Evolutionary conservation across 2,888 invertebrate genomes (phyloP).

Genomic region (Lithophane semibrunnea): DNA sequence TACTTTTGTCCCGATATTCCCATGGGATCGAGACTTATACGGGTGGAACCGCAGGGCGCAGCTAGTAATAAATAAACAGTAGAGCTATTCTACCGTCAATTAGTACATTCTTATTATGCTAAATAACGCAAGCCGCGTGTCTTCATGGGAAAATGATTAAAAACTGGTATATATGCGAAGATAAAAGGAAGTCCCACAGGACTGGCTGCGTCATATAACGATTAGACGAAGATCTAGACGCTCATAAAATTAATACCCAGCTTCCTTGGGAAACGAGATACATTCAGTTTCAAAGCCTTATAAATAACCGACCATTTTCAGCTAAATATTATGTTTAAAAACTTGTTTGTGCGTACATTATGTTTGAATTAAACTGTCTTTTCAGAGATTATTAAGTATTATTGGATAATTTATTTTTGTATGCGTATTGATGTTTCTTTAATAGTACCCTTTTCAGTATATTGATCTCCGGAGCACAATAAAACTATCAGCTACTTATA

Average conservation of each 20-base stretch:
- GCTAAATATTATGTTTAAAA: constrained; percentile 16
- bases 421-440: too few relatives aligned
- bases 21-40: too few relatives aligned
- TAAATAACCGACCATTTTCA: constrained; percentile 9
- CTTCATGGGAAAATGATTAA: constrained; percentile 63
- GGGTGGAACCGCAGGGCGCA: too few relatives aligned
- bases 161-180: constrained; percentile 43
- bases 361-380: constrained; percentile 2
- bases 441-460: background rate
- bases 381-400: constrained; percentile 2
- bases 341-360: constrained; percentile 21
- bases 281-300: constrained; percentile 27
- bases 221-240: constrained; percentile 51
- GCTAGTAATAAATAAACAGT: background rate
- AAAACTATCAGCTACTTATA: background rate
- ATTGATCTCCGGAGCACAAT: background rate
- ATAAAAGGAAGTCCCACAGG: constrained; percentile 63
- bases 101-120: constrained; percentile 34
- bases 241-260: constrained; percentile 60
- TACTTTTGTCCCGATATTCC: too few relatives aligned
- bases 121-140: constrained; percentile 31
- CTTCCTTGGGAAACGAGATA: constrained; percentile 60
- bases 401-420: background rate
- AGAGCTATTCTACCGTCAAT: constrained; percentile 11
- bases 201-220: constrained; percentile 55